Evolutionary conservation across 1,140 invertebrate species (phyloP).

Genomic region (Kradibia gibbosae): DNA sequence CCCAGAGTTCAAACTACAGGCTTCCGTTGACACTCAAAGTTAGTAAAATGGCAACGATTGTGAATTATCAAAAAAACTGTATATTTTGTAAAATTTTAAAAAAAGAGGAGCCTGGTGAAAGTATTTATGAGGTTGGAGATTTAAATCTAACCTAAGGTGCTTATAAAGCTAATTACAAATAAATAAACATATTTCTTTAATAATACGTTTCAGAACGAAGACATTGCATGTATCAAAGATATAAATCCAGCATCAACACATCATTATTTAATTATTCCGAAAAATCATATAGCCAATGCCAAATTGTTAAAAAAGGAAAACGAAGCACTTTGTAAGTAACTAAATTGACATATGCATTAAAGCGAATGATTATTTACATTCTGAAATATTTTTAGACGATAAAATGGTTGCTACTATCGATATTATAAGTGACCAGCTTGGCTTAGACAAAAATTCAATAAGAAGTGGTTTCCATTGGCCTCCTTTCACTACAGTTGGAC

Average conservation of each 20-base stretch:
- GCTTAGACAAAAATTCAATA: conserved; percentile 73
- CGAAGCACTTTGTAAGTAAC: conserved; percentile 77
- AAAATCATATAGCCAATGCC: conserved; percentile 82
- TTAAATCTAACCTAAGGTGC: conserved; percentile 41
- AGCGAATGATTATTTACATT: conserved; percentile 21
- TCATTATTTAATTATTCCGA: conserved; percentile 87
- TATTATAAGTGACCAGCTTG: conserved; percentile 73
- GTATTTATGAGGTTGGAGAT: conserved; percentile 68
- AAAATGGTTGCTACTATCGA: conserved; percentile 76
- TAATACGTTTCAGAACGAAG: conserved; percentile 78
- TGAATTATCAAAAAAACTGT: conserved; percentile 68
- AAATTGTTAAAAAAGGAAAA: conserved; percentile 79
- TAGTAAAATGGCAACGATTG: conserved; percentile 16
- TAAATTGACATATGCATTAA: background rate
- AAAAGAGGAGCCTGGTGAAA: conserved; percentile 74
- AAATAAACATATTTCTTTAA: conserved; percentile 48
- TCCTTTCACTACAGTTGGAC: conserved; percentile 87
- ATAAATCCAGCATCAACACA: conserved; percentile 86
- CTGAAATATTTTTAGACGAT: conserved; percentile 74
- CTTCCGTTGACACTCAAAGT: background rate
- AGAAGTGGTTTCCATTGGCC: conserved; percentile 93
- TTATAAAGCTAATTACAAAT: background rate
- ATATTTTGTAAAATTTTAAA: conserved; percentile 82
- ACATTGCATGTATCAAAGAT: conserved; percentile 85
- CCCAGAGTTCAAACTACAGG: background rate